A percentile compares a stretch with the other conserved stretches of the same genome.
phyloP scores from a whole-genome alignment of 2,888 invertebrate genomes.

The Molorchus minor region DNA sequence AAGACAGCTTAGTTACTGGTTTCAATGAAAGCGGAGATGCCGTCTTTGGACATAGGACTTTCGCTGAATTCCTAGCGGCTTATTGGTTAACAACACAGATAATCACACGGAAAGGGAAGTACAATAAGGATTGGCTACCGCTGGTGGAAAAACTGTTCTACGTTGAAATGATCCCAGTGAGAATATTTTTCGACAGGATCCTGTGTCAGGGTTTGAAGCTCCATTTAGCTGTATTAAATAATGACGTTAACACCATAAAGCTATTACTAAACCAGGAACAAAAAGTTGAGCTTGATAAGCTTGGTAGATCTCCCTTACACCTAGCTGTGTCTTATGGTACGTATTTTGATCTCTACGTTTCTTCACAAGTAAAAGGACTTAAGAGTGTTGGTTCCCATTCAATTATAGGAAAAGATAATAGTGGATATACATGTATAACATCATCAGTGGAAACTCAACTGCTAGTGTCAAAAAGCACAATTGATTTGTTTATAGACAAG shows the following conservation, averaged over 20 bases:
- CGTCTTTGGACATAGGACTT: slow-evolving; percentile 21
- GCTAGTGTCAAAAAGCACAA: slow-evolving; percentile 3
- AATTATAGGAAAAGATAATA: background rate
- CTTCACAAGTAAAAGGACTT: slow-evolving; percentile 6
- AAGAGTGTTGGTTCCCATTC: slow-evolving; percentile 14
- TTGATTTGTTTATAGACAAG: slow-evolving; percentile 5
- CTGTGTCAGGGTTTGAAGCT: slow-evolving; percentile 9
- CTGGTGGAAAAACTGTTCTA: slow-evolving; percentile 20
- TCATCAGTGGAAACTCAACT: background rate
- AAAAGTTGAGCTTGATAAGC: background rate
- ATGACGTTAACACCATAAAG: slow-evolving; percentile 1
- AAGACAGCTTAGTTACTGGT: slow-evolving; percentile 21
- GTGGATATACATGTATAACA: background rate
- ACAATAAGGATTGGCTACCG: slow-evolving; percentile 7
- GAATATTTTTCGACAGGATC: slow-evolving; percentile 23
- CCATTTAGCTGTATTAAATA: slow-evolving; percentile 18
- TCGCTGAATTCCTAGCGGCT: slow-evolving; percentile 27
- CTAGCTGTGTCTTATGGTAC: slow-evolving; percentile 20
- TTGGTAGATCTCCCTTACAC: slow-evolving; percentile 20
- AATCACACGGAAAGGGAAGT: slow-evolving; percentile 8
- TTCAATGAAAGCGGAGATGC: slow-evolving; percentile 19
- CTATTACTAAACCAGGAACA: background rate
- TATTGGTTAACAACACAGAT: slow-evolving; percentile 24
- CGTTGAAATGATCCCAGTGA: slow-evolving; percentile 19
- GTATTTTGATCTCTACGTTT: slow-evolving; percentile 18